Base-by-base conservation (phyloP, 2,888 invertebrate genomes). In the Tipula confusa region DNA sequence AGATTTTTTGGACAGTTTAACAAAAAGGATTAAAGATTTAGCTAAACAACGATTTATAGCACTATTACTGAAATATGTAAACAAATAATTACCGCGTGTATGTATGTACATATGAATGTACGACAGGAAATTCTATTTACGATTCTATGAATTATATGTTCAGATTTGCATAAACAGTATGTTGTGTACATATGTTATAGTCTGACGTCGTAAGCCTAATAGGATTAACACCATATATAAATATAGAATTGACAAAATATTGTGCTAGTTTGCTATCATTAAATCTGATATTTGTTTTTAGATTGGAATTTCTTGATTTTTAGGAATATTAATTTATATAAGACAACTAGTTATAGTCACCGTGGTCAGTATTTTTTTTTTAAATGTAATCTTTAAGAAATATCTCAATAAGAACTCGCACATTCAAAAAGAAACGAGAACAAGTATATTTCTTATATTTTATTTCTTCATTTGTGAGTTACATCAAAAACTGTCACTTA, bases 1-100 rank as follows among this genome's bases (percentile, higher is more conserved):
- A 80, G 80, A 80, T 80, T 11, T 80, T 80, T 80, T 80, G 80
- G 80, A 80, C 80, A 80, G 80, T 31, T 29, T 80, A 80, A 80
- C 80, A 80, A 80, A 80, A 80, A 80, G 80, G 80, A 80, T 80
- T 80, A 80, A 80, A 31, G 80, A 80, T 80, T 80, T 64, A 64
- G 18, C 18, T 7, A 64, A 64, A 64, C 18, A 18, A 24, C 64
- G 18, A 24, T 9, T 24, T 64, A 38, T 33, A 33, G 33, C 33
- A 33, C 33, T 33, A 9, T 33, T 33, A 64, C 64, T 64, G 24
- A 64, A 64, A 24, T 15, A 64, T 64, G 64, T 64, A 64, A 64
- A 64, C 64, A 64, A 64, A 64, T 64, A 64, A 64, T 64, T 64
- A 64, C 64, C 9, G 64, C 24, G 2, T n/a, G n/a, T n/a, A 38